Conservation (phyloP, 2,113 vertebrate genomes). For the Shinisaurus crocodilurus region DNA sequence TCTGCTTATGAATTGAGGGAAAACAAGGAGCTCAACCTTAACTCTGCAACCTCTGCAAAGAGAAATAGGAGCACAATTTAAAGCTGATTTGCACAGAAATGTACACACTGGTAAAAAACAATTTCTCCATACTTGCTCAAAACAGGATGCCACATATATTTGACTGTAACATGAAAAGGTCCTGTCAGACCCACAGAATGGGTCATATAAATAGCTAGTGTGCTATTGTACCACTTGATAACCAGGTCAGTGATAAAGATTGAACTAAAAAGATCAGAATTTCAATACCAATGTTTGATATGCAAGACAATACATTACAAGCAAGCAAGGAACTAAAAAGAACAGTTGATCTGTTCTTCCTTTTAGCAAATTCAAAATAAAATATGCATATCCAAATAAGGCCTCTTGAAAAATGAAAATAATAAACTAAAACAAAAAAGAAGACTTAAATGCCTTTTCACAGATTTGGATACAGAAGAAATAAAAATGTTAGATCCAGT, state of each 20-base stretch:
- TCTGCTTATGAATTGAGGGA: neutral
- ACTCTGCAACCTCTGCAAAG: neutral
- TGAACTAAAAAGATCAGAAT: neutral
- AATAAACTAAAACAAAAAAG: neutral
- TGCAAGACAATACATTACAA: neutral
- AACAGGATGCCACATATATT: neutral
- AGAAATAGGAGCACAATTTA: neutral
- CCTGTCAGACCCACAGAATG: neutral
- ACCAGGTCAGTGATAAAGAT: neutral
- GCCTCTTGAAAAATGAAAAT: neutral
- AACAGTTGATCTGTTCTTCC: neutral
- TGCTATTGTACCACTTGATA: neutral
- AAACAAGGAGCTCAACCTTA: neutral
- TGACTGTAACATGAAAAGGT: neutral
- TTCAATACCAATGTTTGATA: neutral
- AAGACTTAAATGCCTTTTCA: neutral
- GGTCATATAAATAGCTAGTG: neutral
- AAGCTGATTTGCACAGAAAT: neutral
- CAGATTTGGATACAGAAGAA: neutral
- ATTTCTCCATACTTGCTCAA: neutral
- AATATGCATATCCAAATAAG: neutral
- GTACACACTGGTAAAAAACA: neutral
- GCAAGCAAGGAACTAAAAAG: neutral
- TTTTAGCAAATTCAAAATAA: neutral
- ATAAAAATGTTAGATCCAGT: constrained; percentile 14